Conservation (phyloP, 2,888 invertebrate species). For the Drosophila subsilvestris region DNA sequence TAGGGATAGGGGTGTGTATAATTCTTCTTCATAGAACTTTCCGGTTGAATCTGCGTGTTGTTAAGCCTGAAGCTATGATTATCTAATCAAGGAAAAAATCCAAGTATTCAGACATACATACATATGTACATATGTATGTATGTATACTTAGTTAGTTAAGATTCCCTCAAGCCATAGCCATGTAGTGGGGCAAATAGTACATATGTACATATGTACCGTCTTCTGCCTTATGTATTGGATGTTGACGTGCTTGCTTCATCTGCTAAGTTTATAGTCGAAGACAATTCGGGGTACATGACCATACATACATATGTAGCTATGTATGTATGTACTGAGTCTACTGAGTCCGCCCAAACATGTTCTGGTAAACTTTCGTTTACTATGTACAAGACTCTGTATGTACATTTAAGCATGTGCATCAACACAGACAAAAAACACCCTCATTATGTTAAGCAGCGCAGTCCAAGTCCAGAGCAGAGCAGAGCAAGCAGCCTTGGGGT, state of each 20-base stretch:
- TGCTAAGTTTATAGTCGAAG: neutral
- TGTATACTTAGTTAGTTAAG: neutral
- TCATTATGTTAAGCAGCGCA: slow-evolving; percentile 72
- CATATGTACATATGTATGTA: too few species aligned
- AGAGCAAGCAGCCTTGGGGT: slow-evolving; percentile 36
- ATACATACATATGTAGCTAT: too few species aligned
- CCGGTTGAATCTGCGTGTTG: neutral
- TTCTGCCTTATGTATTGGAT: neutral
- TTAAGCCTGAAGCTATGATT: slow-evolving; percentile 4
- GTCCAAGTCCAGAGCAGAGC: too few species aligned
- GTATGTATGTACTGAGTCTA: too few species aligned
- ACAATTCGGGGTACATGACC: neutral
- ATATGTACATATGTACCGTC: neutral
- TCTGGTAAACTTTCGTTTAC: slow-evolving; percentile 1
- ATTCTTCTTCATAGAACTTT: slow-evolving; percentile 9
- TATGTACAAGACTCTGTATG: slow-evolving; percentile 14
- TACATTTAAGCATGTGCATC: slow-evolving; percentile 15
- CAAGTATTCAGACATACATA: neutral
- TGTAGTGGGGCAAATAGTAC: too few species aligned
- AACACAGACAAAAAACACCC: slow-evolving; percentile 51
- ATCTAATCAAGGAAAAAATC: slow-evolving; percentile 10
- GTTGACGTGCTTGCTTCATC: neutral
- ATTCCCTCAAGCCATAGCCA: too few species aligned
- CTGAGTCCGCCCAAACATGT: slow-evolving; percentile 8
- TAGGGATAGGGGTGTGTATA: slow-evolving; percentile 39